Conservation (phyloP, 1,140 invertebrate genomes). For the Drosophila kanapiae region DNA sequence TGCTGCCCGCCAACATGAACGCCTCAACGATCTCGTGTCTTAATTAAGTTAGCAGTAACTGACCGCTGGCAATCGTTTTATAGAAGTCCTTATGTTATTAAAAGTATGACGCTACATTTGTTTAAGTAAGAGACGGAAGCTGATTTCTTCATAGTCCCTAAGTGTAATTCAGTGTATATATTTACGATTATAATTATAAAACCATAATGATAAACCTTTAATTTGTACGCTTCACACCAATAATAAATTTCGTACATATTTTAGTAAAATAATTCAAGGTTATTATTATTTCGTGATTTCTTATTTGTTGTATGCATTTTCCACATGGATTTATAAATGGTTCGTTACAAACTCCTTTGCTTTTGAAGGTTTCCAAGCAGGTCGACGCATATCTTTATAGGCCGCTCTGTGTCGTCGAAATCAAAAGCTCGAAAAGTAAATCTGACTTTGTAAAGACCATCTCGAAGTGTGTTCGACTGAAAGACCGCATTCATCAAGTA, state of each 20-base stretch:
- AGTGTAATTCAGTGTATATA: conserved; percentile 59
- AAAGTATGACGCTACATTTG: conserved; percentile 74
- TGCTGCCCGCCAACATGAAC: conserved; percentile 53
- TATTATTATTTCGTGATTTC: not conserved
- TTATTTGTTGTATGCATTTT: not conserved
- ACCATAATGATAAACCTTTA: conserved; percentile 43
- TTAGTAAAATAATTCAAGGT: conserved; percentile 37
- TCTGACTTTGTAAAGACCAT: conserved; percentile 4
- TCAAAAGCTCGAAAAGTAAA: not conserved
- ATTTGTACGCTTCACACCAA: conserved; percentile 77
- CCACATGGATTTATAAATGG: too few relatives aligned
- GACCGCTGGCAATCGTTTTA: conserved; percentile 64
- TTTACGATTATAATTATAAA: conserved; percentile 39
- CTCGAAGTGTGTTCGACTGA: not conserved
- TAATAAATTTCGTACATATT: conserved; percentile 74
- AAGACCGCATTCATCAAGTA: not conserved
- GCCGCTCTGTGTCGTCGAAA: not conserved
- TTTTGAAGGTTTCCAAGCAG: too few relatives aligned
- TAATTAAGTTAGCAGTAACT: conserved; percentile 76
- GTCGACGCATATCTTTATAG: too few relatives aligned
- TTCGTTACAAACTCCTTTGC: too few relatives aligned
- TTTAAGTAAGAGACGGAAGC: conserved; percentile 69
- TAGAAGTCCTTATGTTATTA: conserved; percentile 57
- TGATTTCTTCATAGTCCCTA: conserved; percentile 63
- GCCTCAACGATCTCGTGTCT: conserved; percentile 81